Percentiles rank a stretch among this genome's conserved stretches.
Conservation (phyloP, 2,797 vertebrate species). For the Dipus sagitta region DNA sequence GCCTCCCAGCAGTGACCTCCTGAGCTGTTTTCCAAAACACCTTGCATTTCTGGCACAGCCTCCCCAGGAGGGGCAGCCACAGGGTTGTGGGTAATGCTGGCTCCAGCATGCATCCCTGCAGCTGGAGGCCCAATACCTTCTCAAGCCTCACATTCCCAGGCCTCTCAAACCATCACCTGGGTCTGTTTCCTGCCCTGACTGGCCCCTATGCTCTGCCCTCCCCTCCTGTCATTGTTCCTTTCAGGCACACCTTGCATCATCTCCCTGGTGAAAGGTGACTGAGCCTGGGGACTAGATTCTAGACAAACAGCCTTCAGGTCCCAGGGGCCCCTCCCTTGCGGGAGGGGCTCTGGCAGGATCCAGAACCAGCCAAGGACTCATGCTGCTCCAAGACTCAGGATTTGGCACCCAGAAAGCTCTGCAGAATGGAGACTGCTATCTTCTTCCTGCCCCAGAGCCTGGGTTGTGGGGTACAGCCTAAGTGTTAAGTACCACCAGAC, state of each 20-base stretch:
- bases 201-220: accelerated
- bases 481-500: not conserved
- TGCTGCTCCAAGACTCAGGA: not conserved
- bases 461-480: not conserved
- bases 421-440: not conserved
- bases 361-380: not conserved
- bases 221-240: not conserved
- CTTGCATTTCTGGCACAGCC: not conserved
- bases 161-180: not conserved
- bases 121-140: not conserved
- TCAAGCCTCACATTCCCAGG: accelerated
- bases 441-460: not conserved
- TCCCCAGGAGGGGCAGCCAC: not conserved
- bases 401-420: not conserved
- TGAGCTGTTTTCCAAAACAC: conserved; percentile 58
- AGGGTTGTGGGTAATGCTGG: accelerated
- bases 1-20: not conserved
- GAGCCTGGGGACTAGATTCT: conserved; percentile 25
- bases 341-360: not conserved
- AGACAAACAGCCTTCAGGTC: conserved; percentile 64
- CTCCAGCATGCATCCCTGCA: not conserved
- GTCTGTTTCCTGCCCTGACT: no score
- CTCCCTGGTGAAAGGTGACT: not conserved
- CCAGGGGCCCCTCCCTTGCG: not conserved
- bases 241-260: conserved; percentile 64